Conservation (phyloP, 2,888 invertebrate species). For the Diplolepis rosae region DNA sequence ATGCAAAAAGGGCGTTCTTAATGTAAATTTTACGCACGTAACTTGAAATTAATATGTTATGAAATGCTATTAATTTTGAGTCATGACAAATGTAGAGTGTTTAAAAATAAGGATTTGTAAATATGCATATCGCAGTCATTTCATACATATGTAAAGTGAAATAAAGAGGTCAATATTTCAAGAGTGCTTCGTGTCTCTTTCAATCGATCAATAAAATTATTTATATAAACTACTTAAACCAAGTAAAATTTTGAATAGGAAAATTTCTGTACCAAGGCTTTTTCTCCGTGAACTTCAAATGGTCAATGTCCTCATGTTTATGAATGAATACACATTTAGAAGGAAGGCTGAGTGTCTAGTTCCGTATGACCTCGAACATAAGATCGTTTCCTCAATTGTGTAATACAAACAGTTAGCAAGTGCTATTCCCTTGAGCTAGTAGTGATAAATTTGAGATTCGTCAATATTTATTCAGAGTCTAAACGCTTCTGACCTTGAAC, state of each 20-base stretch:
- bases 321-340: conserved; percentile 5
- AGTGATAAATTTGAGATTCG: not conserved
- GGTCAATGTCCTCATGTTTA: not conserved
- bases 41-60: not conserved
- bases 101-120: not conserved
- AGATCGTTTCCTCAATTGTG: not conserved
- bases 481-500: not conserved
- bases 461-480: not conserved
- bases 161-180: too few relatives aligned
- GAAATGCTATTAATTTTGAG: not conserved
- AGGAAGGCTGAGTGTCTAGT: not conserved
- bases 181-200: too few relatives aligned
- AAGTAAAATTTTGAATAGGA: too few relatives aligned
- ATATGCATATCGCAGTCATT: too few relatives aligned
- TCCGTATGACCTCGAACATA: not conserved
- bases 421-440: not conserved
- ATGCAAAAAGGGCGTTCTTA: conserved; percentile 11
- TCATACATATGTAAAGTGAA: too few relatives aligned
- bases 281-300: not conserved
- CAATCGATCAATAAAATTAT: too few relatives aligned
- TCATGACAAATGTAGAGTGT: not conserved
- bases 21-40: conserved; percentile 3
- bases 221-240: too few relatives aligned
- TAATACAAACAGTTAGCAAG: not conserved
- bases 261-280: too few relatives aligned